Evolutionary conservation across 2,797 vertebrate species (phyloP).

Genomic region (Sebastes reedi): DNA sequence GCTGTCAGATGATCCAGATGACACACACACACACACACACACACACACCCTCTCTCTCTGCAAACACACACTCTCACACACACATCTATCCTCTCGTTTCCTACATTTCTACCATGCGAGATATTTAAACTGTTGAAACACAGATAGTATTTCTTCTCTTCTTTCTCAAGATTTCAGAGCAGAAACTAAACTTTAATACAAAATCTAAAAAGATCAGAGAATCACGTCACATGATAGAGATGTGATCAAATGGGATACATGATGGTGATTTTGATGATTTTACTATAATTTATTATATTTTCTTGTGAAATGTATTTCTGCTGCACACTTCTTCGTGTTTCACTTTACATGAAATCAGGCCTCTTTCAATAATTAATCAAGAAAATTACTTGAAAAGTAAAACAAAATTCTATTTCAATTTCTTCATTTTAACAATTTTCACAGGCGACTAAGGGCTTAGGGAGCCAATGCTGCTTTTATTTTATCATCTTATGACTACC

Average conservation of each 20-base stretch:
- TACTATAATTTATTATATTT: background rate
- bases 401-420: background rate
- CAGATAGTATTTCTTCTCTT: background rate
- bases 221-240: background rate
- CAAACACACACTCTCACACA: background rate
- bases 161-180: background rate
- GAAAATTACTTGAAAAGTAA: background rate
- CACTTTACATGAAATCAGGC: no score
- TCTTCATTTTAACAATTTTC: background rate
- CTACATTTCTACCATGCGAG: background rate
- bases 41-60: background rate
- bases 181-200: background rate
- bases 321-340: background rate
- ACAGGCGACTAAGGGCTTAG: background rate
- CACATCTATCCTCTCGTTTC: background rate
- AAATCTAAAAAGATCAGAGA: background rate
- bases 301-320: background rate
- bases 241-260: background rate
- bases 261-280: background rate
- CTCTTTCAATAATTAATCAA: background rate
- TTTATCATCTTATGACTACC: background rate
- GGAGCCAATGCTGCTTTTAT: background rate
- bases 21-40: background rate
- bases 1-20: conserved; percentile 29
- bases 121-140: background rate